Evolutionary conservation across 2,888 invertebrate species (phyloP).

Genomic region (Tipula vernalis): DNA sequence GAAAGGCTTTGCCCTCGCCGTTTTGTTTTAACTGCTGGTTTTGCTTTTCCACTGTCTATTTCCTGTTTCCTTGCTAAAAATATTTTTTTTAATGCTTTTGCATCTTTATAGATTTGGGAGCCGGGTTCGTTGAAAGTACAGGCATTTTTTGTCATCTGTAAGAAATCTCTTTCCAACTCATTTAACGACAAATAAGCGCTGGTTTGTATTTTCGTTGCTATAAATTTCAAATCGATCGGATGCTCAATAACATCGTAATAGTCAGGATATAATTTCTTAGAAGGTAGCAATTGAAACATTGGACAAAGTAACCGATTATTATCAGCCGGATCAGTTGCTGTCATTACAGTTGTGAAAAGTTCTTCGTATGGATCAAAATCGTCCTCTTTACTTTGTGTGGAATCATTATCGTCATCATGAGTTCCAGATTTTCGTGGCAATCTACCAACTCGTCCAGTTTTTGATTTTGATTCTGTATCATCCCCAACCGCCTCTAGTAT

Average conservation of each 20-base stretch:
- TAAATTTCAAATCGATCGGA: conserved; percentile 88
- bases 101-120: conserved; percentile 92
- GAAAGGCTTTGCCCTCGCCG: conserved; percentile 51
- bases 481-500: conserved; percentile 25
- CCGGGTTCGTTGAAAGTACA: conserved; percentile 94
- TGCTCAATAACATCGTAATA: conserved; percentile 89
- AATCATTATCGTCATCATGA: conserved; percentile 50
- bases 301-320: conserved; percentile 72
- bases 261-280: conserved; percentile 85
- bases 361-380: conserved; percentile 72
- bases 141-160: conserved; percentile 87
- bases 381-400: conserved; percentile 61
- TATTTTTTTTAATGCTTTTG: conserved; percentile 74
- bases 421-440: conserved; percentile 28
- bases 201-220: conserved; percentile 82
- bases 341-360: conserved; percentile 76
- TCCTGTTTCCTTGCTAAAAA: conserved; percentile 56
- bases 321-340: conserved; percentile 62
- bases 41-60: conserved; percentile 53
- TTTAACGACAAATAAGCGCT: conserved; percentile 62
- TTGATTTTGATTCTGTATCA: conserved; percentile 29
- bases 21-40: conserved; percentile 43
- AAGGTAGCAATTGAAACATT: conserved; percentile 84
- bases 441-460: conserved; percentile 24
- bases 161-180: conserved; percentile 82